Percentiles rank a stretch among this genome's conserved stretches.
phyloP scores from a whole-genome alignment of 1,140 invertebrate species.

The Pinna nobilis region DNA sequence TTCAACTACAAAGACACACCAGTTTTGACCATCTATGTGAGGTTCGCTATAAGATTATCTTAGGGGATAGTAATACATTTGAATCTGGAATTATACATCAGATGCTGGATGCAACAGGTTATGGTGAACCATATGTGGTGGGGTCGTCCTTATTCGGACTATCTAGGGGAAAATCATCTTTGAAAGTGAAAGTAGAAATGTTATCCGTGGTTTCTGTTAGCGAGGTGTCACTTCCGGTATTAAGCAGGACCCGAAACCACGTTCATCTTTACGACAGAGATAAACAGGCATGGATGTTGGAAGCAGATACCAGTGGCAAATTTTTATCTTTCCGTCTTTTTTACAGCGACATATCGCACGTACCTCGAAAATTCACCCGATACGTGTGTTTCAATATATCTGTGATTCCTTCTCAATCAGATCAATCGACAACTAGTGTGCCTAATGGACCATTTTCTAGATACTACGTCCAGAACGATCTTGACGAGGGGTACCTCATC shows the following conservation, averaged over 20 bases:
- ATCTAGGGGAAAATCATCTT: slow-evolving; percentile 70
- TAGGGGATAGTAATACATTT: slow-evolving; percentile 82
- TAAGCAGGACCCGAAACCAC: slow-evolving; percentile 59
- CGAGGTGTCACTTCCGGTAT: slow-evolving; percentile 79
- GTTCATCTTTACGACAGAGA: slow-evolving; percentile 89
- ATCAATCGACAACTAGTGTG: slow-evolving; percentile 76
- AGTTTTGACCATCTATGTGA: slow-evolving; percentile 89
- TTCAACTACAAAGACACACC: slow-evolving; percentile 83
- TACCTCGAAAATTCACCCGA: slow-evolving; percentile 85
- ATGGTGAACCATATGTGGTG: slow-evolving; percentile 59
- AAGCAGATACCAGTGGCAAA: slow-evolving; percentile 87
- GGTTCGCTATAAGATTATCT: slow-evolving; percentile 82
- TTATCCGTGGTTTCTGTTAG: slow-evolving; percentile 85
- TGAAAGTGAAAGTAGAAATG: slow-evolving; percentile 85
- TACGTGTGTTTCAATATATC: slow-evolving; percentile 85
- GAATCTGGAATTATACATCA: slow-evolving; percentile 88
- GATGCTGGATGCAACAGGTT: slow-evolving; percentile 80
- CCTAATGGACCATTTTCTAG: slow-evolving; percentile 86
- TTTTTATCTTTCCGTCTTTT: slow-evolving; percentile 82
- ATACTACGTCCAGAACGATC: slow-evolving; percentile 89
- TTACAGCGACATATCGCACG: slow-evolving; percentile 90
- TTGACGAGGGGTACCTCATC: slow-evolving; percentile 79
- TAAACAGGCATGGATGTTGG: slow-evolving; percentile 88
- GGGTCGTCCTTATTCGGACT: slow-evolving; percentile 51
- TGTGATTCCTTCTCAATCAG: slow-evolving; percentile 65